Percentiles rank a stretch among this genome's conserved stretches.
phyloP scores from a whole-genome alignment of 2,797 vertebrate genomes.

The Centroberyx gerrardi region DNA sequence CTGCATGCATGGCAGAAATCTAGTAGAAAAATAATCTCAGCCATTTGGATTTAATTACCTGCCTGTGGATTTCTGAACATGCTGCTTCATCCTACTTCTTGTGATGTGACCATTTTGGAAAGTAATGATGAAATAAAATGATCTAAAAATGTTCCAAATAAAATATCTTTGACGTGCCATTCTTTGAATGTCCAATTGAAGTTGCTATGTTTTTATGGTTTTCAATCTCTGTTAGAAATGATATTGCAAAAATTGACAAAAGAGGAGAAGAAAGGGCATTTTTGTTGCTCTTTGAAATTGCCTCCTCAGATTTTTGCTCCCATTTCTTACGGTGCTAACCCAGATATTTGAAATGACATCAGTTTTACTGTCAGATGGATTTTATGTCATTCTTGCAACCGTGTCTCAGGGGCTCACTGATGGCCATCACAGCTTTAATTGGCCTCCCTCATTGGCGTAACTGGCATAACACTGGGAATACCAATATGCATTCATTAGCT shows the following conservation, averaged over 20 bases:
- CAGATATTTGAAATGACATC: slow-evolving; percentile 42
- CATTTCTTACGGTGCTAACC: slow-evolving; percentile 42
- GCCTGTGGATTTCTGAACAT: neutral
- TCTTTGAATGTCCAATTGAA: too few species aligned
- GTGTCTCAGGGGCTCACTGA: too few species aligned
- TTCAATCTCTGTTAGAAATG: slow-evolving; percentile 28
- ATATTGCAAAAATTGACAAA: slow-evolving; percentile 14
- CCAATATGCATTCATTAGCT: too few species aligned
- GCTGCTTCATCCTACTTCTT: neutral
- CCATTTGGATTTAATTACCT: slow-evolving; percentile 20
- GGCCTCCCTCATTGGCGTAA: too few species aligned
- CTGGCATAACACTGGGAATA: too few species aligned
- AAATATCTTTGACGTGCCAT: too few species aligned
- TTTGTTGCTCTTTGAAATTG: neutral
- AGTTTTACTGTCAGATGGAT: neutral
- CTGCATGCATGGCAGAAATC: slow-evolving; percentile 7
- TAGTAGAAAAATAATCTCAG: slow-evolving; percentile 15
- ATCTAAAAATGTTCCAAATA: neutral
- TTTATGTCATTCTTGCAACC: neutral
- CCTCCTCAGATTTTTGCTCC: slow-evolving; percentile 21
- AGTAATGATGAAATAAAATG: neutral
- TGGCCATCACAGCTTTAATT: too few species aligned
- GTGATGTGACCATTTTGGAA: neutral
- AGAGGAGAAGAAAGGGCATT: neutral
- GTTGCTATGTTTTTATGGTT: neutral